phyloP scores from a whole-genome alignment of 1,140 invertebrate genomes.

The Sarcophaga peregrina region DNA sequence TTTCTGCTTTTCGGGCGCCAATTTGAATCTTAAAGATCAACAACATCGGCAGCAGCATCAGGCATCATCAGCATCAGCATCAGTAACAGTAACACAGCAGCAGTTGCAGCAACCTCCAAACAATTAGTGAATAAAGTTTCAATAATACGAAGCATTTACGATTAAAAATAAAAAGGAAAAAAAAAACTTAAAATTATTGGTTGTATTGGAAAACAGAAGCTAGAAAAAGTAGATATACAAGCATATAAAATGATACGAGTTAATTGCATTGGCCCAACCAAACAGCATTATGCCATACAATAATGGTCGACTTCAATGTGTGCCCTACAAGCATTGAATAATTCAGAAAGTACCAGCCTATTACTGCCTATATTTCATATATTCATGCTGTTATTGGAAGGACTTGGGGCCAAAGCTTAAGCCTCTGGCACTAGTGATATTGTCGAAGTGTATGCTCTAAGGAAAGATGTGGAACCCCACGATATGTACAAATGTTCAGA shows the following conservation, averaged over 20 bases:
- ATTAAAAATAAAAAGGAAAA: background rate
- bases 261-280: background rate
- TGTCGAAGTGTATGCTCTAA: no score
- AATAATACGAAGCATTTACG: background rate
- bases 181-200: background rate
- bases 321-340: no score
- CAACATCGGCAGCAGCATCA: background rate
- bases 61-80: background rate
- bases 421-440: no score
- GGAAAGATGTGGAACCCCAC: no score
- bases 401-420: no score
- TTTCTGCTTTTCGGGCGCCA: background rate
- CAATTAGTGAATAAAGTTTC: slow-evolving; percentile 2
- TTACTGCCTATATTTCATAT: no score
- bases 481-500: no score
- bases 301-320: no score
- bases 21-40: slow-evolving; percentile 15
- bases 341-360: no score
- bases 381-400: no score
- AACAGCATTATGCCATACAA: no score
- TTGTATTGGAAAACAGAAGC: slow-evolving; percentile 8
- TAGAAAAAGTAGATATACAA: slow-evolving; percentile 17
- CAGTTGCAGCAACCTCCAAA: background rate
- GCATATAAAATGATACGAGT: slow-evolving; percentile 12
- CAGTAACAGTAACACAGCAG: background rate